Base-by-base conservation (phyloP, 1,140 invertebrate species). In the Chrysoperla carnea region DNA sequence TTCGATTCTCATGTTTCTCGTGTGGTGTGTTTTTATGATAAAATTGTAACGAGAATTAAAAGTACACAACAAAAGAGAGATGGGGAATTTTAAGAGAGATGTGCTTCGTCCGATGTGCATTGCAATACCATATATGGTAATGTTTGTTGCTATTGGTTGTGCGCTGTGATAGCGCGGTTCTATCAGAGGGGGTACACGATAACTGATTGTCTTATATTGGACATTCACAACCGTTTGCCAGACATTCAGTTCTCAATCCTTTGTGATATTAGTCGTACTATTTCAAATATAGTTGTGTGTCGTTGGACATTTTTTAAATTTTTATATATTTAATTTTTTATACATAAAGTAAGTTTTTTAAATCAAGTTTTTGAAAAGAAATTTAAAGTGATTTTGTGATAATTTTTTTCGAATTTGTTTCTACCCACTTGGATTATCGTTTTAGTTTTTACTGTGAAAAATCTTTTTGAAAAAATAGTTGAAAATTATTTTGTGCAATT, bases 41-140 rank as follows among this genome's bases (percentile, higher is more conserved):
- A 23, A 23, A 23, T 23, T 23, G 17, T 23, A 23, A 23, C 17
- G 17, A 23, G 17, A 23, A 23, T 23, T 23, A 23, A 23, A 23
- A 23, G 17, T 23, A 23, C 17, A 23, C 17, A 3, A 23, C 17
- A 23, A 23, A 23, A 23, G 17, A 23, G 17, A 23, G 17, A 23
- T 23, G 17, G 17, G 17, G 17, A 23, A 23, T 23, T 23, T 23
- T 23, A 23, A 23, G 17, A 23, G 17, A 23, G 17, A 23, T 23
- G 17, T 23, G 17, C 17, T 23, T 23, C 36, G 43, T 46, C 45
- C 45, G 42, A 50, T 45, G 43, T 55, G 55, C 55, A 58, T 50
- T 58, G 47, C 48, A 52, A 52, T 52, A 48, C 58, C 58, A 50
- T 60, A 58, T 60, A 59, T 58, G 58, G 58, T 56, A 59, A 59